phyloP scores from a whole-genome alignment of 2,888 invertebrate species.

The Yponomeuta cagnagella region DNA sequence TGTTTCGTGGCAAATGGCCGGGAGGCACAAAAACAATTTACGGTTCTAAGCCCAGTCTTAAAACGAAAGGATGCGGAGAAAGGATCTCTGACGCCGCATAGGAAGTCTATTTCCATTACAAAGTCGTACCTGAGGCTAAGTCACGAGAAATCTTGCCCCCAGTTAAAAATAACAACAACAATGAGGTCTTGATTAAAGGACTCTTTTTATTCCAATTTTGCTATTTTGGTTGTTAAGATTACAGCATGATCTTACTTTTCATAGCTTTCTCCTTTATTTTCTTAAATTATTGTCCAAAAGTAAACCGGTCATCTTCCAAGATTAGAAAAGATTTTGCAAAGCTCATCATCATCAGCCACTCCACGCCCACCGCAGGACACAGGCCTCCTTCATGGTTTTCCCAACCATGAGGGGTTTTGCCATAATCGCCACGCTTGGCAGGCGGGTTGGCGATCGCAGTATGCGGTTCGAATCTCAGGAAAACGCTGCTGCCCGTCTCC shows the following conservation, averaged over 20 bases:
- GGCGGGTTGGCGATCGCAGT: too few relatives aligned
- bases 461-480: too few relatives aligned
- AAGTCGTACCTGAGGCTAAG: constrained; percentile 49
- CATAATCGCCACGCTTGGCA: too few relatives aligned
- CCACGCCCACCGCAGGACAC: too few relatives aligned
- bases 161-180: background rate
- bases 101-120: constrained; percentile 59
- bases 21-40: constrained; percentile 69
- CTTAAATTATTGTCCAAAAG: too few relatives aligned
- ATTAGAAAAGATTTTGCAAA: too few relatives aligned
- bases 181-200: constrained; percentile 6
- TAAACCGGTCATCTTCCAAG: too few relatives aligned
- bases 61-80: constrained; percentile 43
- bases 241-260: background rate
- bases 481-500: too few relatives aligned
- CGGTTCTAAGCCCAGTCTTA: constrained; percentile 54
- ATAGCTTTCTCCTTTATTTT: too few relatives aligned
- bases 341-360: too few relatives aligned
- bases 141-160: background rate
- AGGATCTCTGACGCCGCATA: constrained; percentile 31
- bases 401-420: too few relatives aligned
- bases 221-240: constrained; percentile 5
- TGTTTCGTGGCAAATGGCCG: constrained; percentile 35
- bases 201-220: constrained; percentile 15
- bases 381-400: too few relatives aligned